Percentiles rank a stretch among this genome's conserved stretches.
These are phyloP conservation scores for Meriones unguiculatus DNA, from an alignment of 2,113 vertebrate genomes.

Conservation along the genomic window DNA sequence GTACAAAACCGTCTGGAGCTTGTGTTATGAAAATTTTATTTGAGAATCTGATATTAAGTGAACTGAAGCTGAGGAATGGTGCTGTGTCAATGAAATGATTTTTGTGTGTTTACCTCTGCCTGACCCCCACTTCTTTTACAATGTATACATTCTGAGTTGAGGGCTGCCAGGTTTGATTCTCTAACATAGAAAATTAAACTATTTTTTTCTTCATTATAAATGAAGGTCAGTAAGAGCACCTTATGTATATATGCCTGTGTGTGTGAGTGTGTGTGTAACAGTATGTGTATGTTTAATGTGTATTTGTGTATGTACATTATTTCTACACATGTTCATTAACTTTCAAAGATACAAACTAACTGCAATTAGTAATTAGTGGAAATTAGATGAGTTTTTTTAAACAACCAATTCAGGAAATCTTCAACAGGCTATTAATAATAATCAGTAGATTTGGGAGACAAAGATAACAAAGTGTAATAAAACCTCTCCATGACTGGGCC, in stretches of 20 bases:
- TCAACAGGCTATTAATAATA: not conserved
- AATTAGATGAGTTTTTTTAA: not conserved
- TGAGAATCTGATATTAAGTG: not conserved
- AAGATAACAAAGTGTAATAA: not conserved
- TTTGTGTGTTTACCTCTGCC: not conserved
- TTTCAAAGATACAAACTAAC: slow-evolving; percentile 22
- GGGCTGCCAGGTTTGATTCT: not conserved
- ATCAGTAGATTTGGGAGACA: not conserved
- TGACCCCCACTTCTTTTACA: not conserved
- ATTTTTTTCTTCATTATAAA: slow-evolving; percentile 11
- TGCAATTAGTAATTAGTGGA: not conserved
- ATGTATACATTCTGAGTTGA: slow-evolving; percentile 37
- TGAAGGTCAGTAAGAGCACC: not conserved
- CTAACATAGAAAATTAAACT: not conserved
- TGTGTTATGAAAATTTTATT: no score
- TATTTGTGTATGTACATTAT: not conserved
- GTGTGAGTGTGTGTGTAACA: no score
- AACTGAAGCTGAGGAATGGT: not conserved
- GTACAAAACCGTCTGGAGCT: not conserved
- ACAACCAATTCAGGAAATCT: not conserved
- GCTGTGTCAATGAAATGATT: slow-evolving; percentile 32
- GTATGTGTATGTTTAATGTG: no score
- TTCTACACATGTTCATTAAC: not conserved
- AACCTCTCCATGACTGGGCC: not conserved
- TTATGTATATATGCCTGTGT: no score